Percentiles rank a stretch among this genome's conserved stretches.
Conservation (phyloP, 2,888 invertebrate species). For the Melipona bicolor region DNA sequence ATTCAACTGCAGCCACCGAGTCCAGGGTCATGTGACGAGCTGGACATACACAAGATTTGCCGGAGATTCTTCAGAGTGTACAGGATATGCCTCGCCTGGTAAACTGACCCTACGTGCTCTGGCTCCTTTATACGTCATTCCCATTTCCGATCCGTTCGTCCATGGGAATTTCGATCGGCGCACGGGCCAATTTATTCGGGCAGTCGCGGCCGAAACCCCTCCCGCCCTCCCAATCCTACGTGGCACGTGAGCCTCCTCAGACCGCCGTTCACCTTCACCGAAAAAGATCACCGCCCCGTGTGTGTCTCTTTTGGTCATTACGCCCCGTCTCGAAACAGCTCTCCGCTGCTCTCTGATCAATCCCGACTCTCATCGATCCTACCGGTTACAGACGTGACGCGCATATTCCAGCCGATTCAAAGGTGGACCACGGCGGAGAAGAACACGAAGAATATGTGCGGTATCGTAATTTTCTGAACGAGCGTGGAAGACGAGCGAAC, state of each 20-base stretch:
- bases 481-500: not conserved
- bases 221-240: not conserved
- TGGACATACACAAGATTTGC: conserved; percentile 78
- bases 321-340: conserved; percentile 16
- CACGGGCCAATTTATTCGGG: conserved; percentile 65
- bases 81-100: conserved; percentile 77
- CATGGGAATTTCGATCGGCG: conserved; percentile 72
- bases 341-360: conserved; percentile 28
- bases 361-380: conserved; percentile 1
- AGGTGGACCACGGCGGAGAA: too few relatives aligned
- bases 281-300: conserved; percentile 30
- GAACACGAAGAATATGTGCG: not conserved
- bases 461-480: not conserved
- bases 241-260: conserved; percentile 44
- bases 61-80: conserved; percentile 75
- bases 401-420: conserved; percentile 8
- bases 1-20: conserved; percentile 69
- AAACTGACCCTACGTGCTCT: conserved; percentile 79
- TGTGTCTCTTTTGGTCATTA: conserved; percentile 49
- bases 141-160: conserved; percentile 74
- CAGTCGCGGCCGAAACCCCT: conserved; percentile 20
- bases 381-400: conserved; percentile 37
- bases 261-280: not conserved
- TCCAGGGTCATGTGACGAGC: conserved; percentile 74
- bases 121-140: conserved; percentile 77